Base-by-base conservation (phyloP, 2,888 invertebrate genomes). In the Drosophila phalerata region DNA sequence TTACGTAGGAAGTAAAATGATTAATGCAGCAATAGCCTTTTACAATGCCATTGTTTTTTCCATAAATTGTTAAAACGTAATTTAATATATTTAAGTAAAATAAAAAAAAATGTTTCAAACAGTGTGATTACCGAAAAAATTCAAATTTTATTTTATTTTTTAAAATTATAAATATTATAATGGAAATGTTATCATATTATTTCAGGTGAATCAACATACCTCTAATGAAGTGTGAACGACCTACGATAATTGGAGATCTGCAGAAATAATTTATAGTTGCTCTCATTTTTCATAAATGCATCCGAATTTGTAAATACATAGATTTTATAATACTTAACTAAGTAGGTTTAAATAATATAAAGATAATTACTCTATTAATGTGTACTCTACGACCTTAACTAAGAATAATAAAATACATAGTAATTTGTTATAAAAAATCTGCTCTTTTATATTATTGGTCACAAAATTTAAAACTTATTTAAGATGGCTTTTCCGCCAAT, bases 121-220 rank as follows among this genome's bases (percentile, higher is more conserved):
- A 56, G 10, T 56, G 55, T 56, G 55, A 56, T 56, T 56, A 32
- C 15, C n/a, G n/a, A 56, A 56, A 34, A 53, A 42, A 30, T 42
- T 6, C 13, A 52, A 42, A 55, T n/a, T 43, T 22, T n/a, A 43
- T 32, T 55, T 55, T 19, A 32, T 15, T 56, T 56, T 43, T 17
- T 56, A 22, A n/a, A n/a, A 56, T 56, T 56, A 10, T 34, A 45
- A 43, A 43, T 43, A 32, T 43, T 43, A 56, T 56, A 56, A 43
- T 56, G 43, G 43, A 43, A 37, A 60, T 60, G 49, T 53, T 61
- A 45, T 51, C 34, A 25, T 74, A 74, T 73, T 19, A 73, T 90
- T 90, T 74, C 84, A 90, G 90, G 90, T 89, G 90, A 90, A 90
- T 90, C 90, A 74, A 90, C 90, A 79, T 90, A 90, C 84, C 85